phyloP scores from a whole-genome alignment of 1,140 invertebrate species.

The Manduca sexta region DNA sequence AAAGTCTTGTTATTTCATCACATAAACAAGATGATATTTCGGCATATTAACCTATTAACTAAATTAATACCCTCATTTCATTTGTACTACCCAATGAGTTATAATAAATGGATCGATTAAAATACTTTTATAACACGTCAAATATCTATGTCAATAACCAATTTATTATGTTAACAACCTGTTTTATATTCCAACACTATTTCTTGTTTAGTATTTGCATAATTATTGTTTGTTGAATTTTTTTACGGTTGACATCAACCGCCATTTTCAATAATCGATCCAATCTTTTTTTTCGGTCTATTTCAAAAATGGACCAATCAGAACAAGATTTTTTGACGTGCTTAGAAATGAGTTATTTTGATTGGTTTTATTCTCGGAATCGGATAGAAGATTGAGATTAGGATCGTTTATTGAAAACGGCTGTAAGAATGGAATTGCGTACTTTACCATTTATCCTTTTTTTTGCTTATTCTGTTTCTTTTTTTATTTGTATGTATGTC shows the following conservation, averaged over 20 bases:
- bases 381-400: no score
- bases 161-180: constrained; percentile 25
- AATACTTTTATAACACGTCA: constrained; percentile 5
- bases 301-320: no score
- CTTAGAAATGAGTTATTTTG: no score
- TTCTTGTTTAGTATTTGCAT: constrained; percentile 10
- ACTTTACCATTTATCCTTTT: neutral
- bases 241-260: no score
- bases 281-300: no score
- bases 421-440: no score
- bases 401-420: no score
- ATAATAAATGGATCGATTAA: constrained; percentile 13
- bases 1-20: no score
- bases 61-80: constrained; percentile 12
- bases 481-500: neutral
- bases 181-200: constrained; percentile 12
- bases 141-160: constrained; percentile 18
- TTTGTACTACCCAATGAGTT: neutral
- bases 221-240: constrained; percentile 8
- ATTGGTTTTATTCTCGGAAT: no score
- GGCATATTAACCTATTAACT: constrained; percentile 1
- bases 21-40: neutral
- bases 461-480: neutral
- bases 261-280: no score
- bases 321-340: no score